phyloP scores from a whole-genome alignment of 2,797 vertebrate genomes.

The Cuniculus paca region DNA sequence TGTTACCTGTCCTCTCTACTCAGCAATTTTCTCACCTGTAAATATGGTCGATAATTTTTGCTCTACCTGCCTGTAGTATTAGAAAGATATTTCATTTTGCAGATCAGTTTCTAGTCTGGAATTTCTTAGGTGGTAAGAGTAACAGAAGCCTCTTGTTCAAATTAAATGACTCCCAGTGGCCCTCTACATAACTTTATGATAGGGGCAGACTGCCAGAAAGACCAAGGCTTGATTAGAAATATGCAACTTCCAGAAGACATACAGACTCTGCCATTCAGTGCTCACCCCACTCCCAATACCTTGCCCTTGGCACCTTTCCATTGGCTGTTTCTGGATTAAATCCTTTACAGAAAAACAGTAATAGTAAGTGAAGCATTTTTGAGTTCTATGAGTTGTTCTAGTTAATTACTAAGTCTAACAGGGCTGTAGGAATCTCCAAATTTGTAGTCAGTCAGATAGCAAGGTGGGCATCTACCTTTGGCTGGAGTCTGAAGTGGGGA shows the following conservation, averaged over 20 bases:
- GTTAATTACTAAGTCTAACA: background rate
- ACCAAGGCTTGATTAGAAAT: background rate
- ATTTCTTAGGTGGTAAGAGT: background rate
- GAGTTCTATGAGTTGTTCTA: background rate
- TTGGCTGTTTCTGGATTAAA: background rate
- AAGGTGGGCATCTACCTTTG: background rate
- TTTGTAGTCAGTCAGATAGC: background rate
- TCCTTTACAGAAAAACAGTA: background rate
- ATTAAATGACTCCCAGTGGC: background rate
- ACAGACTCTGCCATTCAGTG: background rate
- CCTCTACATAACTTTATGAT: background rate
- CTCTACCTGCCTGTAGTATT: background rate
- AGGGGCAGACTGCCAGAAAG: background rate
- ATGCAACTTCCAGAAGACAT: background rate
- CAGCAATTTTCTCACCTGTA: background rate
- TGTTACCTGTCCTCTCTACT: background rate
- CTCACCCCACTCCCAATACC: too few relatives aligned
- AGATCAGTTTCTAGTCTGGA: background rate
- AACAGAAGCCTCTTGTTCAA: background rate
- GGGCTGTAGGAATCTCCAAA: background rate
- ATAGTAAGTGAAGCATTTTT: background rate
- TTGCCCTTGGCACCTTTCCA: background rate
- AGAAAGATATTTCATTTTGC: background rate
- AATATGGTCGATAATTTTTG: background rate
- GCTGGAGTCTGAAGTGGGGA: background rate